Evolutionary conservation across 2,113 vertebrate genomes (phyloP).

Genomic region (Ctenomys sociabilis): DNA sequence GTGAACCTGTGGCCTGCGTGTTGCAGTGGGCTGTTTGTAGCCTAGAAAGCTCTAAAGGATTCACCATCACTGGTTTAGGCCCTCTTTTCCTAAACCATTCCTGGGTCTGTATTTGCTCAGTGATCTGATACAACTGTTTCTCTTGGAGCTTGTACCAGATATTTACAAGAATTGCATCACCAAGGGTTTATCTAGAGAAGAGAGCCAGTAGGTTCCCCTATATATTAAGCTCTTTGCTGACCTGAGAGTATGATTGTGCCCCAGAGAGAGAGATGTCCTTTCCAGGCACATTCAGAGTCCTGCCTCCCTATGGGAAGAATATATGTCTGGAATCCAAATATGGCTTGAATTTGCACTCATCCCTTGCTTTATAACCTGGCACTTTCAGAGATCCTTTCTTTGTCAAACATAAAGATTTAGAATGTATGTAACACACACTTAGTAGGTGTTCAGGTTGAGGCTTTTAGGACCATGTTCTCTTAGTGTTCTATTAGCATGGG

Average conservation of each 20-base stretch:
- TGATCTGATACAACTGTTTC: background rate
- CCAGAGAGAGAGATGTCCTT: background rate
- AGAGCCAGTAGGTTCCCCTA: background rate
- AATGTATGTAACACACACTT: background rate
- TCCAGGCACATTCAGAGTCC: background rate
- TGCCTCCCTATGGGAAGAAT: background rate
- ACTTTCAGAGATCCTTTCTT: background rate
- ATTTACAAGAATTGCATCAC: background rate
- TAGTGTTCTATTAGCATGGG: background rate
- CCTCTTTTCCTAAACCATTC: background rate
- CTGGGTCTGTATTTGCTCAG: background rate
- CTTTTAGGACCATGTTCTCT: background rate
- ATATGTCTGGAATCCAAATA: background rate
- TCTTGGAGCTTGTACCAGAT: background rate
- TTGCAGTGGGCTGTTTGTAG: background rate
- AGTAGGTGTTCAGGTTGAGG: background rate
- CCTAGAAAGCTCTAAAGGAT: background rate
- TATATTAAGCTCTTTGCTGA: background rate
- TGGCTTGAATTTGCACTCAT: background rate
- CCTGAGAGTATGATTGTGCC: background rate
- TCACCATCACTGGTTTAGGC: background rate
- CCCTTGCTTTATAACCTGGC: background rate
- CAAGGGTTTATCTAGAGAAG: conserved; percentile 16
- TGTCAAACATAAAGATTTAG: background rate
- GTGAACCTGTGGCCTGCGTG: background rate